Percentiles rank a stretch among this genome's conserved stretches.
Evolutionary conservation across 2,797 vertebrate species (phyloP).

Genomic region (Scolopax bukidnonensis): DNA sequence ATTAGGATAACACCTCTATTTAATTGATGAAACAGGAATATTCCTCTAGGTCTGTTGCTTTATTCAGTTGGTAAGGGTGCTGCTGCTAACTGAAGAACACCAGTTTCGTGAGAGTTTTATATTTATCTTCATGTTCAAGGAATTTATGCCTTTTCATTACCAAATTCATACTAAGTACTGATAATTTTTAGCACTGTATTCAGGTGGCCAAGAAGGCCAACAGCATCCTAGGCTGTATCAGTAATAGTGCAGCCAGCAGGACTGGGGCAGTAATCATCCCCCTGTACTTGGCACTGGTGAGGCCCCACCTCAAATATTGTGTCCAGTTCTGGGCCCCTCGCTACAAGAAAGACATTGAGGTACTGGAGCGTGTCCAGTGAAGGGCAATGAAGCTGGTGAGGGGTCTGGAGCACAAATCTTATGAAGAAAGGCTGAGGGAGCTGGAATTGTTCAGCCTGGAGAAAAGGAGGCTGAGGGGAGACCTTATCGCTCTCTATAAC

Average conservation of each 20-base stretch:
- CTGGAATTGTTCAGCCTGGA: not conserved
- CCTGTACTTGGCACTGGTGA: not conserved
- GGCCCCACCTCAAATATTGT: too few species aligned
- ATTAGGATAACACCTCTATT: not conserved
- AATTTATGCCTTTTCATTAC: not conserved
- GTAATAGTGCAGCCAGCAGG: not conserved
- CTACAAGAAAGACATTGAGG: too few species aligned
- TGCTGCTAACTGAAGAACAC: not conserved
- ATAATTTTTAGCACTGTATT: not conserved
- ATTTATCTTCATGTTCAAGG: not conserved
- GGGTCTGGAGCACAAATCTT: not conserved
- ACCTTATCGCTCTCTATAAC: not conserved
- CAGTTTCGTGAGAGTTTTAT: not conserved
- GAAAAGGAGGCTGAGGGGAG: not conserved
- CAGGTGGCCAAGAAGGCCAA: not conserved
- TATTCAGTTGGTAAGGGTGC: not conserved
- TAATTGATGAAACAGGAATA: not conserved
- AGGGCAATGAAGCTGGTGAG: not conserved
- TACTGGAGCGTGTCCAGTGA: not conserved
- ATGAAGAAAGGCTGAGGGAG: not conserved
- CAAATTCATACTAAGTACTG: fast-evolving
- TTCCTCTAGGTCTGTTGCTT: not conserved
- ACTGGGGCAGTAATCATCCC: not conserved
- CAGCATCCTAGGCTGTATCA: not conserved
- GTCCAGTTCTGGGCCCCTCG: too few species aligned